Evolutionary conservation across 2,113 vertebrate species (phyloP).

Genomic region (Bubalus kerabau): DNA sequence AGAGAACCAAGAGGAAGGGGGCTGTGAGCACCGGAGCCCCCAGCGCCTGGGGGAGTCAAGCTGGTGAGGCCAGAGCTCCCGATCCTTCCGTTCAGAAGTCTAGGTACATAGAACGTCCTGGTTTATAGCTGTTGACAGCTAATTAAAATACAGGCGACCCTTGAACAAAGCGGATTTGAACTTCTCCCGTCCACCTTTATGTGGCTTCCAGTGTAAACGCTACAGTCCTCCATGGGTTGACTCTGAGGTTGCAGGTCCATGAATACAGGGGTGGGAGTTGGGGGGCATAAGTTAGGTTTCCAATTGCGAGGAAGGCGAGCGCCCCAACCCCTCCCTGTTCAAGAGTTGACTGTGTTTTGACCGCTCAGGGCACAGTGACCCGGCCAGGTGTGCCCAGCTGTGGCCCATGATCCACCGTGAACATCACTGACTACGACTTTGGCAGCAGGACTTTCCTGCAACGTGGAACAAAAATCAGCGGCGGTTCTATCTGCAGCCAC

Average conservation of each 20-base stretch:
- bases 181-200: background rate
- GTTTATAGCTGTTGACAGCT: background rate
- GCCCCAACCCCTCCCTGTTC: background rate
- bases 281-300: background rate
- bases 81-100: background rate
- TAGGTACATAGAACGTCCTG: fast-evolving
- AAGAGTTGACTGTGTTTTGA: background rate
- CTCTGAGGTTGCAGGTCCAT: background rate
- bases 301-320: fast-evolving
- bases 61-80: background rate
- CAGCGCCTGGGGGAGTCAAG: fast-evolving
- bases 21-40: fast-evolving
- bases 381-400: too few species aligned
- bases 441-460: background rate
- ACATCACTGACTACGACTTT: fast-evolving
- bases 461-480: fast-evolving
- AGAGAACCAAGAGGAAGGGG: background rate
- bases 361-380: fast-evolving
- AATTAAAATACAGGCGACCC: background rate
- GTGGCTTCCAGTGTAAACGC: fast-evolving
- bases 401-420: fast-evolving
- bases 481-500: background rate
- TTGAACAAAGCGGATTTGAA: background rate
- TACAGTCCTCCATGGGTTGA: background rate
- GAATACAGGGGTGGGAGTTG: background rate